These are phyloP conservation scores for Pseudomyrmex dendroicus DNA, from an alignment of 1,140 invertebrate genomes.

Conservation along the genomic window DNA sequence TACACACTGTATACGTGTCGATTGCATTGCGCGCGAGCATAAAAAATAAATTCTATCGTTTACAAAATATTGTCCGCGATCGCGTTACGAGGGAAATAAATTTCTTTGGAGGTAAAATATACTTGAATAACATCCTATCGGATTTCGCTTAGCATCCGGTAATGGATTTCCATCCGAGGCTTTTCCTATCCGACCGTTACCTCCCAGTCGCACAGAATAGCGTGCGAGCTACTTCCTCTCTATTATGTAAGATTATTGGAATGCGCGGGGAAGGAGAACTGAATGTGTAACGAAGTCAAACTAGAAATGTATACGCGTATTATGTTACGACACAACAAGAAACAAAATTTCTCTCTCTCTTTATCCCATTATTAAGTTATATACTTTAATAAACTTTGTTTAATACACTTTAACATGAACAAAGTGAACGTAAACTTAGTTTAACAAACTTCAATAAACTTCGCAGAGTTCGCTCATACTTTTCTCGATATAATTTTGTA, in stretches of 20 bases:
- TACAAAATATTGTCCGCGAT: neutral
- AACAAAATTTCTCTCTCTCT: neutral
- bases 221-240: neutral
- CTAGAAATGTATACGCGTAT: neutral
- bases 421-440: no score
- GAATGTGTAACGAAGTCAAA: slow-evolving; percentile 40
- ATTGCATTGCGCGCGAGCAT: neutral
- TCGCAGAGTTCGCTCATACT: no score
- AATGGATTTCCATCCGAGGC: neutral
- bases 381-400: no score
- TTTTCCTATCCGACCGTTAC: slow-evolving; percentile 42
- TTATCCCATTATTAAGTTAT: slow-evolving; percentile 2
- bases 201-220: slow-evolving; percentile 1
- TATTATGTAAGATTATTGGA: slow-evolving; percentile 57
- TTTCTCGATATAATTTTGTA: no score
- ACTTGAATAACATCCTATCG: neutral
- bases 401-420: no score
- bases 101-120: neutral
- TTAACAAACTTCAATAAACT: no score
- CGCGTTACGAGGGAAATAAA: neutral
- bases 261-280: slow-evolving; percentile 47
- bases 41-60: slow-evolving; percentile 27
- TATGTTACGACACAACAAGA: neutral
- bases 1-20: neutral
- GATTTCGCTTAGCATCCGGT: neutral